A percentile compares a stretch with the other conserved stretches of the same genome.
Conservation (phyloP, 2,113 vertebrate species). For the Sinocyclocheilus anophthalmus region DNA sequence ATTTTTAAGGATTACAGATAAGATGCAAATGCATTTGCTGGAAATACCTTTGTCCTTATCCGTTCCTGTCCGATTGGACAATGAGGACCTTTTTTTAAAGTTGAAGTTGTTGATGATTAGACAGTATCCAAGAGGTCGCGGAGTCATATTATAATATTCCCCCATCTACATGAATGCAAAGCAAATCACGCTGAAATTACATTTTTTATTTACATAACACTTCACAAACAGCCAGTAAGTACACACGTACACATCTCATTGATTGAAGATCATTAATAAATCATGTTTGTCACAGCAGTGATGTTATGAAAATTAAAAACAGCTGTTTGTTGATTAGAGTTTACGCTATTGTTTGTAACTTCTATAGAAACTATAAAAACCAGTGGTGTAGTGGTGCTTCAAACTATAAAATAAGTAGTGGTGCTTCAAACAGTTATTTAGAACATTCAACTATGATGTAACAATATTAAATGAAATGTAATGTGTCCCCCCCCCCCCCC, state of each 20-base stretch:
- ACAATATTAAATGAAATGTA: neutral
- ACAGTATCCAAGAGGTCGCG: constrained; percentile 47
- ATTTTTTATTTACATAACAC: neutral
- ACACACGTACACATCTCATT: neutral
- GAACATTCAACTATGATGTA: neutral
- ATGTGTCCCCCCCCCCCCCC: no score
- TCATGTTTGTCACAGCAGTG: neutral
- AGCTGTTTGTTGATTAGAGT: neutral
- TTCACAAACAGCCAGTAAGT: neutral
- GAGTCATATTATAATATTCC: constrained; percentile 17
- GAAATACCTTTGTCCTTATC: constrained; percentile 42
- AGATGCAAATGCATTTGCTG: neutral
- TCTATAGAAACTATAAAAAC: neutral
- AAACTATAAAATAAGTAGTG: no score
- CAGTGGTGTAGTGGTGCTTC: no score
- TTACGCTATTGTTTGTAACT: neutral
- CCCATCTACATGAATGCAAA: constrained; percentile 10
- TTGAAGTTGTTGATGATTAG: constrained; percentile 55
- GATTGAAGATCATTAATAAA: neutral
- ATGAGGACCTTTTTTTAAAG: neutral
- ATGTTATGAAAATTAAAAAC: neutral
- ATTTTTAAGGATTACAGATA: neutral
- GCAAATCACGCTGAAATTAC: neutral
- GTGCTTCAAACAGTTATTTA: neutral
- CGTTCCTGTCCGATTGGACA: neutral